Conservation (phyloP, 2,113 vertebrate genomes). For the Cyprinodon brontotheroides region DNA sequence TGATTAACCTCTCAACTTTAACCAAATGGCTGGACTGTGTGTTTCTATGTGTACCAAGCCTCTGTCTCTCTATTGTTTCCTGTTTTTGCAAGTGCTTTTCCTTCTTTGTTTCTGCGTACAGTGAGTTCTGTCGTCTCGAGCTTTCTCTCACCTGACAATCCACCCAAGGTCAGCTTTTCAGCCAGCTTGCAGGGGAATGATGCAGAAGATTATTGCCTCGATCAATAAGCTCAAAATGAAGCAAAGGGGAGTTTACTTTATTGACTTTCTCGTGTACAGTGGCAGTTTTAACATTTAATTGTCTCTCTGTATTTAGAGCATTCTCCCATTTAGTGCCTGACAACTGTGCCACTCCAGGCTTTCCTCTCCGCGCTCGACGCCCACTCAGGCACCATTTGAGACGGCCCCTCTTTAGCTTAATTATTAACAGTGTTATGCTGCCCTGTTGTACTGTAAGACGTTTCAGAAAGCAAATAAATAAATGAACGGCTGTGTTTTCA, state of each 20-base stretch:
- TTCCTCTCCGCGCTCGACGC: constrained; percentile 47
- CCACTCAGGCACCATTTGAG: constrained; percentile 74
- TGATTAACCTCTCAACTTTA: constrained; percentile 41
- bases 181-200: constrained; percentile 82
- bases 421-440: constrained; percentile 79
- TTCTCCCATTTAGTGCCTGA: constrained; percentile 76
- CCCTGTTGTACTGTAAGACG: constrained; percentile 70
- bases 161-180: constrained; percentile 83
- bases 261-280: constrained; percentile 83
- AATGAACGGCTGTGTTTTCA: constrained; percentile 76
- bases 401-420: constrained; percentile 71
- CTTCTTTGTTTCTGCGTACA: constrained; percentile 50
- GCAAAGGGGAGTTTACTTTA: constrained; percentile 83
- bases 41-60: constrained; percentile 19
- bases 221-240: constrained; percentile 87
- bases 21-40: constrained; percentile 35
- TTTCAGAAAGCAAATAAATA: constrained; percentile 78
- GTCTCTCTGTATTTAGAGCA: constrained; percentile 82
- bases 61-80: constrained; percentile 34
- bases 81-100: constrained; percentile 30
- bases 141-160: constrained; percentile 73
- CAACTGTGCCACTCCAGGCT: constrained; percentile 63
- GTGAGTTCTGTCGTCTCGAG: constrained; percentile 52
- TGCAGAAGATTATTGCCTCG: constrained; percentile 84
- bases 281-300: constrained; percentile 86